phyloP scores from a whole-genome alignment of 2,113 vertebrate genomes.

The Amphiprion ocellaris region DNA sequence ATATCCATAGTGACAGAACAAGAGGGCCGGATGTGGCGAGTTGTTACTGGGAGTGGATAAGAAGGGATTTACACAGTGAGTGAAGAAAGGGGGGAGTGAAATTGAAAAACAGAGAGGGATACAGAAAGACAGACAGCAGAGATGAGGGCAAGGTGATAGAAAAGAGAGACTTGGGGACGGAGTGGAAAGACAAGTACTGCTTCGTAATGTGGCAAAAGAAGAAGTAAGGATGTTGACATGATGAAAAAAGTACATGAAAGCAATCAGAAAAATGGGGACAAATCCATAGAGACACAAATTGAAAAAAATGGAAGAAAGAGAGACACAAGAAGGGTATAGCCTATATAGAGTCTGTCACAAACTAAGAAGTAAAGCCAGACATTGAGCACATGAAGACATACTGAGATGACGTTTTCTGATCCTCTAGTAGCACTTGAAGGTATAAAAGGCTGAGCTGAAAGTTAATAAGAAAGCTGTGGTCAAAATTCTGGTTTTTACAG shows the following conservation, averaged over 20 bases:
- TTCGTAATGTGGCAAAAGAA: conserved; percentile 1
- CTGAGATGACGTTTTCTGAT: conserved; percentile 51
- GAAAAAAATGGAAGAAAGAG: conserved; percentile 9
- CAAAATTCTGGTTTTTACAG: conserved; percentile 34
- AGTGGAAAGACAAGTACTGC: conserved; percentile 17
- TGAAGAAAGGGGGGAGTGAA: conserved; percentile 41
- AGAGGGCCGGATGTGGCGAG: conserved; percentile 62
- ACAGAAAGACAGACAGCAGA: conserved; percentile 10
- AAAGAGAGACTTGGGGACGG: conserved; percentile 8
- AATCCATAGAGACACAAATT: conserved; percentile 11
- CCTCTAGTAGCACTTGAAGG: conserved; percentile 61
- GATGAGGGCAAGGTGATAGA: conserved; percentile 28
- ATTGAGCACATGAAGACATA: conserved; percentile 40
- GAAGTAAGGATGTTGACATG: conserved; percentile 16
- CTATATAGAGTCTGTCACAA: conserved; percentile 31
- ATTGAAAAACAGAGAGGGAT: conserved; percentile 55
- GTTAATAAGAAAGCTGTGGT: conserved; percentile 53
- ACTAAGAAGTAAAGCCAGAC: conserved; percentile 16
- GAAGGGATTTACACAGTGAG: conserved; percentile 72
- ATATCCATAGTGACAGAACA: conserved; percentile 75
- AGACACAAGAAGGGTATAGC: background rate
- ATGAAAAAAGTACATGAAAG: conserved; percentile 13
- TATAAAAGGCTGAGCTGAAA: conserved; percentile 62
- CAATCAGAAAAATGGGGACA: conserved; percentile 20
- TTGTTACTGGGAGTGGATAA: conserved; percentile 75